Base-by-base conservation (phyloP, 2,113 vertebrate species). In the Brachyhypopomus occidentalis region DNA sequence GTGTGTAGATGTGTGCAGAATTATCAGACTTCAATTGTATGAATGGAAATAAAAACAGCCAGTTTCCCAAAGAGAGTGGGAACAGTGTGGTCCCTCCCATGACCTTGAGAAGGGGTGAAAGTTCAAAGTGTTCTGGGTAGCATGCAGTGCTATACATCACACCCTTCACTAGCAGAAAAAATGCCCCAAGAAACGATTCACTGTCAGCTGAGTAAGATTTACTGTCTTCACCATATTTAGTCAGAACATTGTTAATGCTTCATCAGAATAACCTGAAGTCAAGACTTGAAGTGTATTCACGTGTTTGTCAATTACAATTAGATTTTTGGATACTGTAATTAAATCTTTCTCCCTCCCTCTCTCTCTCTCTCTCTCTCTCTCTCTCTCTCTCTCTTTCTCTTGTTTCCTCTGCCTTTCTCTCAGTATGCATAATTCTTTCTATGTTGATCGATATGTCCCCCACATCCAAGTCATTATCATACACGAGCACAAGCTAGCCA, bases 381-480 rank as follows among this genome's bases (percentile, higher is more conserved):
- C 76, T 34, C 62, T 16, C 59, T 1, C 22, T 62, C n/a, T 8
- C n/a, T 23, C 59, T 9, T 0, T 60, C 38, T 20, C 23, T 77
- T 12, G 4, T 38, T 30, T 20, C 23, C 52, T 34, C 36, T 59
- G 30, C 30, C 30, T 41, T 14, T 27, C 34, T 78, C 22, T 78
- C 9, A 52, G 12, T 14, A 52, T 52, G 45, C 45, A 52, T 52
- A 52, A 12, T 52, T 52, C 14, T 52, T 11, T n/a, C 74, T 56
- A 14, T 36, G 27, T 73, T 72, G 63, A 64, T 27, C 36, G 23
- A n/a, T 59, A 72, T 84, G 72, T 70, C 23, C 76, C 58, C 56
- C 72, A 71, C 4, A 3, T 16, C 14, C 58, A 52, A 48, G 52
- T 45, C 75, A 74, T 81, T 81, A 77, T n/a, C 70, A 73, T 36